Conservation (phyloP, 2,797 vertebrate genomes). For the Anguilla obscura region DNA sequence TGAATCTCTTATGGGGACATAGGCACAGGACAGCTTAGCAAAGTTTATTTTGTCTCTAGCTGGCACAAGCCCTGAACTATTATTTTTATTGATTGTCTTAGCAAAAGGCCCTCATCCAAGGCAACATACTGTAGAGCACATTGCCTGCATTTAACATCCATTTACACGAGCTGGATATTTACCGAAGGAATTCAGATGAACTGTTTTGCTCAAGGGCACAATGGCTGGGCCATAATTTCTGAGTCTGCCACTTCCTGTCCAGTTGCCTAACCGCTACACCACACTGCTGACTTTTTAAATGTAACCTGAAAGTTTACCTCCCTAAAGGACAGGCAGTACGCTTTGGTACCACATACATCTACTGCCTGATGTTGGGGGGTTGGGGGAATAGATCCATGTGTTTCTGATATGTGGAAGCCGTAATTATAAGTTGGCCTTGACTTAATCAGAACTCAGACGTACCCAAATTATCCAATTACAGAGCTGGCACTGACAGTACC, state of each 20-base stretch:
- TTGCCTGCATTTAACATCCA: not conserved
- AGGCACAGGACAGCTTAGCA: not conserved
- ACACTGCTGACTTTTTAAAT: constrained; percentile 7
- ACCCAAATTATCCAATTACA: constrained; percentile 66
- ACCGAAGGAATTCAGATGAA: not conserved
- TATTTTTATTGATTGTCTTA: not conserved
- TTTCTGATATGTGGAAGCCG: constrained; percentile 68
- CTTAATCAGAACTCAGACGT: constrained; percentile 65
- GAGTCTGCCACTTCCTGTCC: not conserved
- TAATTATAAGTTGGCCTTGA: constrained; percentile 67
- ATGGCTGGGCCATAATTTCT: not conserved
- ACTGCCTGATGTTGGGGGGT: constrained; percentile 42
- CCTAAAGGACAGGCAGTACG: not conserved
- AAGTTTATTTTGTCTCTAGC: not conserved
- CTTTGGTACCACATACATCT: constrained; percentile 26
- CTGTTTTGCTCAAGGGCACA: not conserved
- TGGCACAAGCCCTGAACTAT: not conserved
- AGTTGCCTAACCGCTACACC: not conserved
- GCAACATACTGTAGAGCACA: not conserved
- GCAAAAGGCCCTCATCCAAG: not conserved
- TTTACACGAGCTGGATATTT: not conserved
- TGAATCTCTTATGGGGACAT: not conserved
- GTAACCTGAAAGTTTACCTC: not conserved
- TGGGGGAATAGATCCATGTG: constrained; percentile 61
- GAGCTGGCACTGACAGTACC: constrained; percentile 63